Evolutionary conservation across 2,113 vertebrate genomes (phyloP).

Genomic region (Crotalus horridus): DNA sequence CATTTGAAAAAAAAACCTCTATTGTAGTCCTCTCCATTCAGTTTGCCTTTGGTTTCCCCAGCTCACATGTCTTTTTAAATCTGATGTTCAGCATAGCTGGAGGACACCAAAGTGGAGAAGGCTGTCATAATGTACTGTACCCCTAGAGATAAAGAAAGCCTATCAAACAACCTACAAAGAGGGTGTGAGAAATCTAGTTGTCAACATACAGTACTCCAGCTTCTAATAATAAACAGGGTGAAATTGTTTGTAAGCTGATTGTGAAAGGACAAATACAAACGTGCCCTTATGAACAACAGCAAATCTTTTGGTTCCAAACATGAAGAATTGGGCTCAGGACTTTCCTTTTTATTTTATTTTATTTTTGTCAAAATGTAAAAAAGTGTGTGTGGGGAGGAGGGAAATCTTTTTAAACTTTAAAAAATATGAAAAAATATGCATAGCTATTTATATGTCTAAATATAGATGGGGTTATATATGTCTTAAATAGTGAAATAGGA

Average conservation of each 20-base stretch:
- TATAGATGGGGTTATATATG: background rate
- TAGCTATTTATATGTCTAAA: background rate
- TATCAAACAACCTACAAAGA: background rate
- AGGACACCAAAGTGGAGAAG: background rate
- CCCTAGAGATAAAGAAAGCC: background rate
- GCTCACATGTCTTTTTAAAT: background rate
- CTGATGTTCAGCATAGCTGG: background rate
- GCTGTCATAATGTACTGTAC: background rate
- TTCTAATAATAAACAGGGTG: constrained; percentile 30
- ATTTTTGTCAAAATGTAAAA: background rate
- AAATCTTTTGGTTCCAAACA: background rate
- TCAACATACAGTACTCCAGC: background rate
- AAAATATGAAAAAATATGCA: background rate
- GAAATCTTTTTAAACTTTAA: background rate
- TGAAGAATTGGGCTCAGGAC: background rate
- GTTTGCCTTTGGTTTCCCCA: background rate
- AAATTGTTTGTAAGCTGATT: constrained; percentile 8
- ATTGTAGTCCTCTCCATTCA: background rate
- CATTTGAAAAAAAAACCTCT: background rate
- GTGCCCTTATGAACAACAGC: background rate
- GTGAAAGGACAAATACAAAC: background rate
- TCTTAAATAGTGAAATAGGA: background rate
- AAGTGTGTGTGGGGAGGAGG: background rate
- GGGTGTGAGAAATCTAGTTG: constrained; percentile 25
- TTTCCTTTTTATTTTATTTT: background rate